Evolutionary conservation across 2,797 vertebrate genomes (phyloP).

Genomic region (Uromys caudimaculatus): DNA sequence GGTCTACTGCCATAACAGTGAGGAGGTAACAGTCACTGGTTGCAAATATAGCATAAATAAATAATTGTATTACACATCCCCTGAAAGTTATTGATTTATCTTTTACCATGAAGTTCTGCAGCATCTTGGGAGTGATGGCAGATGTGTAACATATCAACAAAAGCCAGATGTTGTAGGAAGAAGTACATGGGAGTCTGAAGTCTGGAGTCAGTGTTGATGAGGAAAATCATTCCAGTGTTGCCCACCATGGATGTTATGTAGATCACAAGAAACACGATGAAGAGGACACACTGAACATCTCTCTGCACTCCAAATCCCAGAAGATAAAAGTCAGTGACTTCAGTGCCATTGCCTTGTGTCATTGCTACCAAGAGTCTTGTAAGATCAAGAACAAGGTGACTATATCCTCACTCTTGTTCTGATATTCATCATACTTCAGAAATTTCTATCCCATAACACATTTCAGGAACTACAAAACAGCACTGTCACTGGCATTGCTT

Average conservation of each 20-base stretch:
- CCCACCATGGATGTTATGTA: constrained; percentile 53
- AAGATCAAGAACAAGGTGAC: neutral
- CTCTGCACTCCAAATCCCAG: constrained; percentile 38
- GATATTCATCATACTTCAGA: neutral
- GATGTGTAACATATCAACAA: constrained; percentile 72
- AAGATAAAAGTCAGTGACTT: constrained; percentile 42
- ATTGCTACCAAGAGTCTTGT: neutral
- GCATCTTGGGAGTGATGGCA: constrained; percentile 74
- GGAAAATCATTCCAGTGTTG: constrained; percentile 63
- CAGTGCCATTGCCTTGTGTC: neutral
- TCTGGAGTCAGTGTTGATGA: constrained; percentile 63
- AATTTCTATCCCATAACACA: neutral
- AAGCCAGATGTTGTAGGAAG: constrained; percentile 74
- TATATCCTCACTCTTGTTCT: neutral
- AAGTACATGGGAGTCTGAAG: constrained; percentile 72
- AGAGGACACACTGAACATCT: constrained; percentile 30
- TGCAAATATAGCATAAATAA: constrained; percentile 64
- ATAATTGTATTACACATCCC: constrained; percentile 49
- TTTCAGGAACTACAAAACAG: neutral
- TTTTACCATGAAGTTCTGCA: constrained; percentile 49
- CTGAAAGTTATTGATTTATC: constrained; percentile 60
- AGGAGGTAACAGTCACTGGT: constrained; percentile 68
- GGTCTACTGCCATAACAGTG: constrained; percentile 65
- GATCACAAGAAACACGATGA: constrained; percentile 62
- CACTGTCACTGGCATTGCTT: neutral